Evolutionary conservation across 2,113 vertebrate genomes (phyloP), one percentile per base, ranked within the genome.

Genomic region (Trinectes maculatus): DNA sequence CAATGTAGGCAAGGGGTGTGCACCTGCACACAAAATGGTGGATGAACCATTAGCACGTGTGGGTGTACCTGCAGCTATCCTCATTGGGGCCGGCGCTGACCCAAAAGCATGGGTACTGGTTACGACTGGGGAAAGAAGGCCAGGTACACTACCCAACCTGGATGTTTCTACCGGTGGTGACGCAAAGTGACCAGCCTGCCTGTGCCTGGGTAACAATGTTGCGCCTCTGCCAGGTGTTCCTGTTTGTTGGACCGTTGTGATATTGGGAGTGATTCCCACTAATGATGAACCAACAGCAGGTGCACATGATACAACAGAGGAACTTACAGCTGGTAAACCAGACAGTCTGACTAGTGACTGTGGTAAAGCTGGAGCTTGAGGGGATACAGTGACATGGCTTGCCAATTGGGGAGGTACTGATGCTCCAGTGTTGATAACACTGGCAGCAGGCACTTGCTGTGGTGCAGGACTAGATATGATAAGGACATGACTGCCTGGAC

Each of bases 401-500:
- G 34, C 53, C 54, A 60, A 71, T 46, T 67, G 79, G 31, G 39
- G 36, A 52, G 58, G 80, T 56, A 60, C 44, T 56, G 74, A 62
- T 43, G 46, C 31, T 34, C 73, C 69, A 63, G 59, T 46, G 44
- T 21, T 60, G 26, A 39, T 16, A 54, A 25, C 54, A 63, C 56
- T 81, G 70, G 46, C 42, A 74, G 53, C 28, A 89, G 89, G 89
- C 87, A 89, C 83, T 89, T 89, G 71, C 46, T 85, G 75, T 46
- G 75, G 53, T 60, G 56, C 61, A 39, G 92, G 92, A 82, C 80
- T 89, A 55, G 96, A 95, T 55, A 98, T 93, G 63, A 98, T 88
- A 39, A 99, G 91, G 82, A 98, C 90, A 25, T 99, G 98, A 79
- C 93, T 98, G 65, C 98, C 98, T 87, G 91, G 93, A 75, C 91